These are phyloP conservation scores for Psix sp. DNA, from an alignment of 1,140 invertebrate species.

Conservation along the genomic window DNA sequence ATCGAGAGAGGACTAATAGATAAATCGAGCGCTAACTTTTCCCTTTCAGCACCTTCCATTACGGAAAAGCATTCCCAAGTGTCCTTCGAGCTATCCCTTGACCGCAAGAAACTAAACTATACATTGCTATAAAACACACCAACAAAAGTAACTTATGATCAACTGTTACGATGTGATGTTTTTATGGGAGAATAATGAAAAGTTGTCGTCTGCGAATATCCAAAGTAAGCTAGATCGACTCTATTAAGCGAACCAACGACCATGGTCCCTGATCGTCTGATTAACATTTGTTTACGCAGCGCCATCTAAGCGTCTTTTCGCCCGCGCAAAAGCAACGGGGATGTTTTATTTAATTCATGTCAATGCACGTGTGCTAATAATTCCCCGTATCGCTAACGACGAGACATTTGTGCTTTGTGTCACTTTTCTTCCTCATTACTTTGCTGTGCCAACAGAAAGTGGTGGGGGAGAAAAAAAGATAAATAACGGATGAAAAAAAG, in stretches of 20 bases:
- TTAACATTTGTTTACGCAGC: conserved; percentile 1
- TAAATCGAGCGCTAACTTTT: too few relatives aligned
- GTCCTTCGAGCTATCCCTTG: too few relatives aligned
- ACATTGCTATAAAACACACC: conserved; percentile 53
- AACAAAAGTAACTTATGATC: conserved; percentile 47
- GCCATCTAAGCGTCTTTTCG: neutral
- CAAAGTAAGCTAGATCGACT: too few relatives aligned
- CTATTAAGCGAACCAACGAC: too few relatives aligned
- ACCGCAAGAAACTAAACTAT: conserved; percentile 51
- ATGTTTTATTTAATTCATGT: conserved; percentile 13
- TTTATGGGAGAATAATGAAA: too few relatives aligned
- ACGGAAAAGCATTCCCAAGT: too few relatives aligned
- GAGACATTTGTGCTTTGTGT: conserved; percentile 29
- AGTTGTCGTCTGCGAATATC: too few relatives aligned
- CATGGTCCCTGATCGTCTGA: conserved; percentile 38
- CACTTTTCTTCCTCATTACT: conserved; percentile 29
- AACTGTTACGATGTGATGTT: too few relatives aligned
- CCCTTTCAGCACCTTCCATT: too few relatives aligned
- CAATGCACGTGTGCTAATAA: conserved; percentile 7
- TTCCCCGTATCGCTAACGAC: conserved; percentile 38
- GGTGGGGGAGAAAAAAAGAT: neutral
- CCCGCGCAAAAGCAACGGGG: conserved; percentile 13
- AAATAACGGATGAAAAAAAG: conserved; percentile 16
- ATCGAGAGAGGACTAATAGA: too few relatives aligned
- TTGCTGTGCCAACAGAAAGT: conserved; percentile 10